Conservation (phyloP, 2,888 invertebrate genomes). For the Cantharis flavilabris region DNA sequence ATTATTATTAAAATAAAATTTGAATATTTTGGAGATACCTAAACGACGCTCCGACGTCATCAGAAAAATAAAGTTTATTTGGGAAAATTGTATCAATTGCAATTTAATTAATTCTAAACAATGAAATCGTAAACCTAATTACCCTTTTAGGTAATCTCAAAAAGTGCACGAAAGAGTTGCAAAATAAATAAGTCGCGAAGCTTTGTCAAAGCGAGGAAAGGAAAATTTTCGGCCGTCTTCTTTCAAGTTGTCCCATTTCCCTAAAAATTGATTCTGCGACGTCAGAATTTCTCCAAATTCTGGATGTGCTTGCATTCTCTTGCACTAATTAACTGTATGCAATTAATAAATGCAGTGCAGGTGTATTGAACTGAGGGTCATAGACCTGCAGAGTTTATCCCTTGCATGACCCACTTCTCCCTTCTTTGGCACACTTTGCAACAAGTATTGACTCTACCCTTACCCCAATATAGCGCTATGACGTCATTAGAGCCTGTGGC, state of each 20-base stretch:
- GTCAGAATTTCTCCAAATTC: background rate
- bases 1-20: background rate
- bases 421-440: slow-evolving; percentile 57
- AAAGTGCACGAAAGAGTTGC: background rate
- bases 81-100: background rate
- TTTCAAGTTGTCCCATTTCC: background rate
- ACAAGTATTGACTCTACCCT: slow-evolving; percentile 57
- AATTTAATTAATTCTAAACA: background rate
- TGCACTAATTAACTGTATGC: background rate
- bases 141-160: background rate
- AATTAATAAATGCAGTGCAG: slow-evolving; percentile 31
- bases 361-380: slow-evolving; percentile 48
- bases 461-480: slow-evolving; percentile 47
- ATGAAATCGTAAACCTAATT: background rate
- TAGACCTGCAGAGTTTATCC: slow-evolving; percentile 47
- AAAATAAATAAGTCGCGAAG: background rate
- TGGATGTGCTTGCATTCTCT: background rate
- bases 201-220: background rate
- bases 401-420: slow-evolving; percentile 52
- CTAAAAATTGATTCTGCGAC: background rate
- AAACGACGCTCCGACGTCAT: background rate
- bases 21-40: background rate
- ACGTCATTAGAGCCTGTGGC: slow-evolving; percentile 52
- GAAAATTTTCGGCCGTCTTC: background rate
- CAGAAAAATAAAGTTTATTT: background rate